These are phyloP conservation scores for Drosophila sulfurigaster DNA, from an alignment of 1,140 invertebrate species.

Conservation along the genomic window DNA sequence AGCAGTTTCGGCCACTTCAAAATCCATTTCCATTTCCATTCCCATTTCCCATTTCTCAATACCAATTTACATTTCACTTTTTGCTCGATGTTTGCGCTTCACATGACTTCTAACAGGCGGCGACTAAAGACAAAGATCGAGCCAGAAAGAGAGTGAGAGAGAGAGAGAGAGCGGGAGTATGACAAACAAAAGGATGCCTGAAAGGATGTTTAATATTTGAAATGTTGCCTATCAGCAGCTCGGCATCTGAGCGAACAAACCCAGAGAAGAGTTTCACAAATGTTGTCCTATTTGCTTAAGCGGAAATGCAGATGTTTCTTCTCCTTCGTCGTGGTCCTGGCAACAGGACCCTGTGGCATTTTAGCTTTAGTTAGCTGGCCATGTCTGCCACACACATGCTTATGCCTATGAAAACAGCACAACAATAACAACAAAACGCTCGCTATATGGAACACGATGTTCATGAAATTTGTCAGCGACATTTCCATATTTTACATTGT, in stretches of 20 bases:
- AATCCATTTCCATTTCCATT: constrained; percentile 35
- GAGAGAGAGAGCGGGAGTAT: neutral
- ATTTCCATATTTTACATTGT: constrained; percentile 43
- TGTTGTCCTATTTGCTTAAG: constrained; percentile 70
- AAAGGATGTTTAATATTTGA: constrained; percentile 78
- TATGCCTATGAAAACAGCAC: constrained; percentile 46
- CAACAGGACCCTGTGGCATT: constrained; percentile 18
- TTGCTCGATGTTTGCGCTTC: constrained; percentile 62
- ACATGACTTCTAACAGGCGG: constrained; percentile 63
- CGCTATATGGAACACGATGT: constrained; percentile 58
- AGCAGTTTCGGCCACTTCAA: constrained; percentile 22
- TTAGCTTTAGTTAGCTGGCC: constrained; percentile 56
- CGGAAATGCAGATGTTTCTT: constrained; percentile 76
- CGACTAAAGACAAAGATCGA: neutral
- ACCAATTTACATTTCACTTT: constrained; percentile 31
- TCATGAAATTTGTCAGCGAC: constrained; percentile 71
- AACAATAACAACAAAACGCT: constrained; percentile 39
- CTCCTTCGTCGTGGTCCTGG: neutral
- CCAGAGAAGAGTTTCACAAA: constrained; percentile 54
- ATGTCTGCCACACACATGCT: constrained; percentile 66
- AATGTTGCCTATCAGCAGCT: constrained; percentile 44
- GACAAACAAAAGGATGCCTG: constrained; percentile 63
- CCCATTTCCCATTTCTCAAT: constrained; percentile 28
- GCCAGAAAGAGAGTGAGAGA: neutral
- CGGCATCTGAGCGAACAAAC: constrained; percentile 44